Percentiles rank a stretch among this genome's conserved stretches.
Evolutionary conservation across 2,888 invertebrate species (phyloP).

Genomic region (Callyntrura sp.): DNA sequence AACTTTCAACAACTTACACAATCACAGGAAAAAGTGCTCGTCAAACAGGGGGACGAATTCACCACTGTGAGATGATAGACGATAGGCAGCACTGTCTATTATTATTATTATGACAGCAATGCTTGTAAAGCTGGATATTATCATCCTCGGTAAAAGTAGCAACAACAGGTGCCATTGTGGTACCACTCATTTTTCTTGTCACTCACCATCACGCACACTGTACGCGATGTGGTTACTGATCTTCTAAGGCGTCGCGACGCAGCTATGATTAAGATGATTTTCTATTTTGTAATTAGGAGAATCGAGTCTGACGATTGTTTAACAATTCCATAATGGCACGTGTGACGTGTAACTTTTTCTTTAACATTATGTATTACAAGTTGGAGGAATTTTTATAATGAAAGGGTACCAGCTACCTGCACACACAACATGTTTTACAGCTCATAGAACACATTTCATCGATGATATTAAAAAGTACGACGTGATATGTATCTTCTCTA

Average conservation of each 20-base stretch:
- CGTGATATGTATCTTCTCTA: no score
- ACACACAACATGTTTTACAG: neutral
- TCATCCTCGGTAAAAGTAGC: neutral
- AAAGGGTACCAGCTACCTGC: neutral
- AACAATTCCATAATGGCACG: slow-evolving; percentile 27
- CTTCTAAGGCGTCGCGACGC: neutral
- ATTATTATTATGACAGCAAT: neutral
- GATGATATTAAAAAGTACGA: no score
- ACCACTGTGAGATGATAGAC: neutral
- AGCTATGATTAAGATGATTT: slow-evolving; percentile 5
- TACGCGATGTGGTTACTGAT: slow-evolving; percentile 41
- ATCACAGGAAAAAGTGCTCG: neutral
- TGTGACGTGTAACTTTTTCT: neutral
- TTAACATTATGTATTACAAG: no score
- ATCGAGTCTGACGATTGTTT: slow-evolving; percentile 12
- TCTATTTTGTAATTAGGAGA: slow-evolving; percentile 5
- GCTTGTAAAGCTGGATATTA: neutral
- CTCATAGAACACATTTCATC: neutral
- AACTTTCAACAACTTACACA: neutral
- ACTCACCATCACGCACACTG: neutral
- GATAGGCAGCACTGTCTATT: no score
- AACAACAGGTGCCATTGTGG: neutral
- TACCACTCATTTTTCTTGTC: neutral
- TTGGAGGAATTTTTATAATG: neutral
- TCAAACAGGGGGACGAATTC: neutral